Evolutionary conservation across 2,888 invertebrate species (phyloP).

Genomic region (Cantharis flavilabris): DNA sequence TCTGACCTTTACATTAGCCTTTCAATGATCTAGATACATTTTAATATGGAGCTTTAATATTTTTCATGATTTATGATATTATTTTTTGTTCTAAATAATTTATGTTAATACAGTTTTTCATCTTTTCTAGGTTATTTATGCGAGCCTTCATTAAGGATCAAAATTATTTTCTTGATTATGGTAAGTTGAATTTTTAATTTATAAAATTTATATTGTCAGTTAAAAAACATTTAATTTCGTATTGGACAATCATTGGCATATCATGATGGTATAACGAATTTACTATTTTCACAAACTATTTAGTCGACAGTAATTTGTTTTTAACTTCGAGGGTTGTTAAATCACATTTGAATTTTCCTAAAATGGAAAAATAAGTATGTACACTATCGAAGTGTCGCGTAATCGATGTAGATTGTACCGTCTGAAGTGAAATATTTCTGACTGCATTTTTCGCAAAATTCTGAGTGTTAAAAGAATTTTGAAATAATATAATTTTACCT

Average conservation of each 20-base stretch:
- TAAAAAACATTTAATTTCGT: background rate
- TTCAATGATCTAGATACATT: background rate
- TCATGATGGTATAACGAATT: background rate
- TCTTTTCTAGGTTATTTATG: background rate
- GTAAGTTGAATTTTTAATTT: background rate
- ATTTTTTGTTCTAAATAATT: background rate
- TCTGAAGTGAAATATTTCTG: background rate
- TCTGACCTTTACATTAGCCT: background rate
- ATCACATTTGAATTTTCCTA: background rate
- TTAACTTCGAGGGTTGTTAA: background rate
- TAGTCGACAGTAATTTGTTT: background rate
- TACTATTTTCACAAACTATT: background rate
- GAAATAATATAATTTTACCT: background rate
- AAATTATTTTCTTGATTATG: background rate
- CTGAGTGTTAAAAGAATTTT: background rate
- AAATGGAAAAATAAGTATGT: constrained; percentile 1
- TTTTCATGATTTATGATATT: background rate
- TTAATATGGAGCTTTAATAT: background rate
- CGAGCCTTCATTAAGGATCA: background rate
- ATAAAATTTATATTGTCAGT: too few species aligned
- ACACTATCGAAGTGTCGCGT: background rate
- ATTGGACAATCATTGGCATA: background rate
- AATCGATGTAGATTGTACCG: background rate
- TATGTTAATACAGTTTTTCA: background rate
- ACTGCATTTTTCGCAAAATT: background rate